phyloP scores from a whole-genome alignment of 2,113 vertebrate genomes.

The Ia io region DNA sequence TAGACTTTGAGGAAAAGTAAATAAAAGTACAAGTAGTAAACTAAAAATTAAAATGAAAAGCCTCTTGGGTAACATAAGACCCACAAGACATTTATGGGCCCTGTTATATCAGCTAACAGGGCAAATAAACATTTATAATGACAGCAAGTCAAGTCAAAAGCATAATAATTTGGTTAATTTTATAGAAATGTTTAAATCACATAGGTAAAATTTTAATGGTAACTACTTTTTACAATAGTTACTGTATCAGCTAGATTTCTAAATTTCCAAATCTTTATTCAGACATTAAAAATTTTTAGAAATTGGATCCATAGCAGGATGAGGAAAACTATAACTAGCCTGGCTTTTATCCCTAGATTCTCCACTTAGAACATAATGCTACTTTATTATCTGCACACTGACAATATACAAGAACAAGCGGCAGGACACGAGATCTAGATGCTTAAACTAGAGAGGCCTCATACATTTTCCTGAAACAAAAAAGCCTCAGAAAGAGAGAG shows the following conservation, averaged over 20 bases:
- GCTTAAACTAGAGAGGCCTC: constrained; percentile 18
- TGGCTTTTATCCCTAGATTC: neutral
- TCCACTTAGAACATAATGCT: neutral
- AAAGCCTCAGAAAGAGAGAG: neutral
- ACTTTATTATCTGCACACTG: neutral
- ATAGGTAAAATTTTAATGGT: neutral
- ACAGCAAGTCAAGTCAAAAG: constrained; percentile 4
- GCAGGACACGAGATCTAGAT: neutral
- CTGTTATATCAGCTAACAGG: neutral
- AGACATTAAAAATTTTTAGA: neutral
- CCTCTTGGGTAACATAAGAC: neutral
- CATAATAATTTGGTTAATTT: neutral
- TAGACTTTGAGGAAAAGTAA: neutral
- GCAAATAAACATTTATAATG: constrained; percentile 31
- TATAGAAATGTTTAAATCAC: constrained; percentile 10
- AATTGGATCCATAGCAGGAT: neutral
- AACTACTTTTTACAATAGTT: neutral
- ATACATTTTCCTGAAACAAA: constrained; percentile 49
- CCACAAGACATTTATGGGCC: neutral
- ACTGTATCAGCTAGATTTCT: neutral
- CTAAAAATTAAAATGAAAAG: neutral
- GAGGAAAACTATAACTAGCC: neutral
- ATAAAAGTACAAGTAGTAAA: neutral
- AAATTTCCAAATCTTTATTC: constrained; percentile 3
- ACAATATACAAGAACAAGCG: neutral